Evolutionary conservation across 2,888 invertebrate genomes (phyloP), one percentile per base, ranked within the genome.

Genomic region (Cyaniris semiargus): DNA sequence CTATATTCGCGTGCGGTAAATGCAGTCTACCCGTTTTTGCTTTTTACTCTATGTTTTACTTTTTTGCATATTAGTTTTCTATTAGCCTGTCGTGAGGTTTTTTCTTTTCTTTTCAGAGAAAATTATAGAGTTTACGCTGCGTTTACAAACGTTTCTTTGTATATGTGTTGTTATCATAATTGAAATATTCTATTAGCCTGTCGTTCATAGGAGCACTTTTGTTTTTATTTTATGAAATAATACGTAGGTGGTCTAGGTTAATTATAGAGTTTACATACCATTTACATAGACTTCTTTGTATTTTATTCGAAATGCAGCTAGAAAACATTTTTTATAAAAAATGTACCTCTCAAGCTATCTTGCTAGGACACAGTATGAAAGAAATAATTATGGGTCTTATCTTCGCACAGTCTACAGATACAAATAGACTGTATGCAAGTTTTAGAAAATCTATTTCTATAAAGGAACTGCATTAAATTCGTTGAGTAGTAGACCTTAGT

Each of bases 11-110:
- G 23, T 60, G 60, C 60, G 60, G 23, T 13, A 23, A 60, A 60
- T 23, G 23, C 21, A 60, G 21, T 23, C 60, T 88, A 88, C 88
- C 78, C 79, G 79, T 78, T 21, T 60, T 66, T 27, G 27, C 15
- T 3, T 31, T 31, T 15, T 66, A 66, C 27, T 27, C 66, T 31
- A 27, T 27, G 13, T 60, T 66, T 31, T 15, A 13, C 27, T 66
- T 31, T 66, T 66, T 66, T 18, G 66, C 66, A 15, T 31, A 31
- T 66, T 66, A 66, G 6, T 66, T 27, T 31, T 66, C 66, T 66
- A 66, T 66, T 31, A 66, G 31, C 27, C 27, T 27, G 66, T 66
- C 66, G 60, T 31, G 13, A 31, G 6, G 8, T 60, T 60, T 60
- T 31, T 60, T 60, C 7, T 66, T 60, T 10, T 2, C 13, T 60